Percentiles rank a stretch among this genome's conserved stretches.
These are phyloP conservation scores for Limosa lapponica DNA, from an alignment of 2,797 vertebrate species.

Conservation along the genomic window DNA sequence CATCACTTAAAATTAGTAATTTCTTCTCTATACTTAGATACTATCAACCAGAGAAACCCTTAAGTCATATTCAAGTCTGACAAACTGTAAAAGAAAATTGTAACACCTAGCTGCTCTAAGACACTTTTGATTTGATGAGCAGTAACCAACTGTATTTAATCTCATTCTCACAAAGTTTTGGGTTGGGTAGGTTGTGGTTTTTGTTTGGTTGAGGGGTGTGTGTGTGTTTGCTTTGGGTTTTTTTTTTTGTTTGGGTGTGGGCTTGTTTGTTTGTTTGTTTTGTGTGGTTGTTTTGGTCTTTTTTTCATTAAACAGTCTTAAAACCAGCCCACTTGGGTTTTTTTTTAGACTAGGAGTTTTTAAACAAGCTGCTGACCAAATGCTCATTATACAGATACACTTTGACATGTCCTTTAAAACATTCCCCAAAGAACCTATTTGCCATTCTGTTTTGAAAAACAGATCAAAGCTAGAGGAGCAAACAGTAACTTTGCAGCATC, in stretches of 20 bases:
- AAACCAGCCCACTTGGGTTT: not conserved
- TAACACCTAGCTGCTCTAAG: not conserved
- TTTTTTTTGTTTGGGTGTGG: not conserved
- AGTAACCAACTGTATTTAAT: not conserved
- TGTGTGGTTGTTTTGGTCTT: not conserved
- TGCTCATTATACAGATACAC: not conserved
- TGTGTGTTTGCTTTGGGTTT: not conserved
- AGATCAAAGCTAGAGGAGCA: not conserved
- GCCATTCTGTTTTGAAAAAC: not conserved
- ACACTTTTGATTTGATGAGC: not conserved
- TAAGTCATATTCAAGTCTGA: not conserved
- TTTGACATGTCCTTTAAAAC: not conserved
- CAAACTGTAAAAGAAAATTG: not conserved
- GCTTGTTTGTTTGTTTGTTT: not conserved
- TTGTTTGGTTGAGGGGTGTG: not conserved
- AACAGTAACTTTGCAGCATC: not conserved
- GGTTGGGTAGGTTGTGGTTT: not conserved
- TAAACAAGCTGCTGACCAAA: not conserved
- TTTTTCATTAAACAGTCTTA: not conserved
- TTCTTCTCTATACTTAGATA: not conserved
- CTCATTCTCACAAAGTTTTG: not conserved
- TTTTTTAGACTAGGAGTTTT: not conserved
- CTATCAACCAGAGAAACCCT: not conserved
- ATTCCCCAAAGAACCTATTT: not conserved
- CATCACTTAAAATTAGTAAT: not conserved